Evolutionary conservation across 2,888 invertebrate genomes (phyloP), one percentile per base, ranked within the genome.

Genomic region (Falcaria lacertinaria): DNA sequence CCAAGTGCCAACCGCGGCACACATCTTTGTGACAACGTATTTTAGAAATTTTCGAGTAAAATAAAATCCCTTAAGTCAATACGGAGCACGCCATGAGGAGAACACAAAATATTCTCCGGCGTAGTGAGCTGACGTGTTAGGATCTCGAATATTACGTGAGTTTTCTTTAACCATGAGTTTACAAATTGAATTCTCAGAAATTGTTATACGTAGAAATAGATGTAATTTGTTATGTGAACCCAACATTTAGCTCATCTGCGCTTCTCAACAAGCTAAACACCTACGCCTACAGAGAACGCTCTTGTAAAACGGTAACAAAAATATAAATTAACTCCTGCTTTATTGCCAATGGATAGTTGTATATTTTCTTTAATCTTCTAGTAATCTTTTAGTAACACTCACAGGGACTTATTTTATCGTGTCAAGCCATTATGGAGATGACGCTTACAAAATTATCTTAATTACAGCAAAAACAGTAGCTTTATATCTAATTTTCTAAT

Each of bases 11-110:
- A 78, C 74, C 73, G 75, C 75, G 80, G 62, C 75, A 73, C 80
- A 79, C 72, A 79, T 83, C 76, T 80, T 77, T 73, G 68, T 69
- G 69, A 75, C 74, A 76, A 77, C 80, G 83, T 82, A 80, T 79
- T 81, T 80, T 66, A 74, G 69, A 81, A 81, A 79, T 74, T 78
- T 79, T 64, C 59, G 59, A 69, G 67, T 51, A 22, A 37, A 69
- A 66, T 51, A 22, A 37, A 22, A 25, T 15, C 15, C 19, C 8
- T 2, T 35, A 22, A 22, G 36, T 14, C 17, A 13, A 22, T 37
- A 22, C 37, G 22, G 22, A 13, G 37, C 37, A 22, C 17, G 14
- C n/a, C n/a, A n/a, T n/a, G n/a, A n/a, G n/a, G n/a, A n/a, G n/a
- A n/a, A n/a, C n/a, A n/a, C n/a, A n/a, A n/a, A n/a, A n/a, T n/a